A percentile compares a stretch with the other conserved stretches of the same genome.
Evolutionary conservation across 2,113 vertebrate species (phyloP).

Genomic region (Montifringilla adamsi): DNA sequence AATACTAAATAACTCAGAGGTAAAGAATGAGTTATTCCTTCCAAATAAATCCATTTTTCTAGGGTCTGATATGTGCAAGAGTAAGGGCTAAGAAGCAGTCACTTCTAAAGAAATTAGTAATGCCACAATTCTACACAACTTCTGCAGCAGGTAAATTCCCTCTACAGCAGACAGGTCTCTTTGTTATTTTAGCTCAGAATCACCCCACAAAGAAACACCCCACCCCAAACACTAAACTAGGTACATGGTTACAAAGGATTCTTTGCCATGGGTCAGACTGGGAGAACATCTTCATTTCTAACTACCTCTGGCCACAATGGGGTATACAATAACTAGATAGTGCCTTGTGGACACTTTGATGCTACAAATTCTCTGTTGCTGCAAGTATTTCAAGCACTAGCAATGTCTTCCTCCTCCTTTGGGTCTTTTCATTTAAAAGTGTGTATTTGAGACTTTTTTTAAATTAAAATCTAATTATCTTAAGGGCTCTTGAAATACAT

Average conservation of each 20-base stretch:
- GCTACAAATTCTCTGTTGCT: not conserved
- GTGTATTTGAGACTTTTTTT: fast-evolving
- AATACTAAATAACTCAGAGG: not conserved
- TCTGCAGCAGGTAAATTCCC: not conserved
- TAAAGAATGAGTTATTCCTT: not conserved
- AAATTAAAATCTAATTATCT: not conserved
- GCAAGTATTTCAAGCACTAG: not conserved
- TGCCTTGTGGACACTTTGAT: not conserved
- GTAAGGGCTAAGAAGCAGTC: not conserved
- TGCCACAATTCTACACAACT: not conserved
- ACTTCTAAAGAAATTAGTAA: not conserved
- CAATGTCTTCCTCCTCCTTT: not conserved
- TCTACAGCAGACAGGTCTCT: not conserved
- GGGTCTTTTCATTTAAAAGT: not conserved
- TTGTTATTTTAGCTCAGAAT: not conserved
- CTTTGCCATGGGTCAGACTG: not conserved
- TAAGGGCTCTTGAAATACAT: not conserved
- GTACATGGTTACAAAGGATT: not conserved
- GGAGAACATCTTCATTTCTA: not conserved
- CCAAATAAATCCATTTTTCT: not conserved
- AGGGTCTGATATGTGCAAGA: not conserved
- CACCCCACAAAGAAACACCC: not conserved
- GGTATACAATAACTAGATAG: not conserved
- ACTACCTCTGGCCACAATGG: not conserved
- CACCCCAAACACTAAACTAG: not conserved